These are phyloP conservation scores for Eupithecia centaureata DNA, from an alignment of 2,888 invertebrate genomes.

Conservation along the genomic window DNA sequence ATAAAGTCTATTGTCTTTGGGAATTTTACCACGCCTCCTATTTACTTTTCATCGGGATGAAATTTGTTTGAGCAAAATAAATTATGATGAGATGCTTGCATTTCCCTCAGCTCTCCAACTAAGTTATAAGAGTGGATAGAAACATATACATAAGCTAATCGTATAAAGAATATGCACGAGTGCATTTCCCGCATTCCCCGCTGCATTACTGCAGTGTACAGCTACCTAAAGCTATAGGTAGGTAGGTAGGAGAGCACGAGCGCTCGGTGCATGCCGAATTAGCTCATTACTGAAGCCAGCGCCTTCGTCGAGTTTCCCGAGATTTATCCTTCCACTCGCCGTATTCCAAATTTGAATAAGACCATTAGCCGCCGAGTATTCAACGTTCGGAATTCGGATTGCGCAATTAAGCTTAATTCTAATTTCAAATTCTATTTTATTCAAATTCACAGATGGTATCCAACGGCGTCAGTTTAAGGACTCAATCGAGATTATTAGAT, in stretches of 20 bases:
- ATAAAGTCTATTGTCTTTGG: conserved; percentile 71
- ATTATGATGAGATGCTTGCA: conserved; percentile 26
- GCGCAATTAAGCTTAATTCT: conserved; percentile 47
- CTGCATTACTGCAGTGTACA: conserved; percentile 49
- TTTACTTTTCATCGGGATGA: conserved; percentile 14
- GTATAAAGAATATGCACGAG: conserved; percentile 40
- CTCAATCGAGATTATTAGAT: conserved; percentile 31
- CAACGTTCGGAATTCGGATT: conserved; percentile 52
- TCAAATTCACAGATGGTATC: conserved; percentile 32
- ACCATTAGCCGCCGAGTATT: conserved; percentile 60
- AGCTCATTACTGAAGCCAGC: conserved; percentile 67
- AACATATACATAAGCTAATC: conserved; percentile 27
- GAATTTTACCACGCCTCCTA: conserved; percentile 41
- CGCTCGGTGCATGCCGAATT: conserved; percentile 65
- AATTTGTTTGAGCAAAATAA: conserved; percentile 22
- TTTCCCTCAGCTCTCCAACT: conserved; percentile 20
- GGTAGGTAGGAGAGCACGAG: conserved; percentile 41
- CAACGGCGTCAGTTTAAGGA: conserved; percentile 23
- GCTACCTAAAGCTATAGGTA: conserved; percentile 5
- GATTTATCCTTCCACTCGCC: conserved; percentile 64
- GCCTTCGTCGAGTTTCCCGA: conserved; percentile 52
- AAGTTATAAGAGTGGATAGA: conserved; percentile 18
- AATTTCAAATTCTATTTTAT: conserved; percentile 44
- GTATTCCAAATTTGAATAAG: conserved; percentile 67
- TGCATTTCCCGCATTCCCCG: conserved; percentile 57